Percentiles rank a stretch among this genome's conserved stretches.
Conservation (phyloP, 2,888 invertebrate genomes). For the Yponomeuta cagnagella region DNA sequence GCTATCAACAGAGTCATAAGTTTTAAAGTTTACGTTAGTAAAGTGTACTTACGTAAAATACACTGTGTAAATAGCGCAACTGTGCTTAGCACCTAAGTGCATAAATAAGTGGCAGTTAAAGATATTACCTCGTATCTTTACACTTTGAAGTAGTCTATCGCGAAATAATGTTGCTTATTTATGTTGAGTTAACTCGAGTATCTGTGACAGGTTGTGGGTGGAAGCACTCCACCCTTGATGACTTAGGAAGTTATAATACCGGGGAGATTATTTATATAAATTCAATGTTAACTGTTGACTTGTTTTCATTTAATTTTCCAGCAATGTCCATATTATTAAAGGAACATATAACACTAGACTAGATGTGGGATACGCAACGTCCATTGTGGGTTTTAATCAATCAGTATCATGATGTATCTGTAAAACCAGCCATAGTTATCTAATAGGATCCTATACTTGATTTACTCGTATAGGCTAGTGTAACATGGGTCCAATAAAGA, state of each 20-base stretch:
- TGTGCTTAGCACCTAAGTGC: background rate
- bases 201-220: slow-evolving; percentile 41
- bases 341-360: no score
- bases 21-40: no score
- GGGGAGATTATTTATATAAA: background rate
- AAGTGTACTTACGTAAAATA: no score
- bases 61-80: background rate
- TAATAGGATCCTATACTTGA: no score
- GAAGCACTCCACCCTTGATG: slow-evolving; percentile 37
- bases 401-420: no score
- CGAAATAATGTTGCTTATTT: slow-evolving; percentile 49
- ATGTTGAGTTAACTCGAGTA: slow-evolving; percentile 43
- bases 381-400: no score
- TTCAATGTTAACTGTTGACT: background rate
- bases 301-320: background rate
- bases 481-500: no score
- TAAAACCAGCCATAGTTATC: no score
- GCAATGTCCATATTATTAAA: no score
- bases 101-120: background rate
- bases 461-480: background rate
- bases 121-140: background rate
- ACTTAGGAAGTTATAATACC: slow-evolving; percentile 25
- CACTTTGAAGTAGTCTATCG: slow-evolving; percentile 13
- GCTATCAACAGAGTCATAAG: no score
- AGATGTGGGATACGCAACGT: no score